A percentile compares a stretch with the other conserved stretches of the same genome.
Evolutionary conservation across 2,797 vertebrate genomes (phyloP).

Genomic region (Sebastes hubbsi): DNA sequence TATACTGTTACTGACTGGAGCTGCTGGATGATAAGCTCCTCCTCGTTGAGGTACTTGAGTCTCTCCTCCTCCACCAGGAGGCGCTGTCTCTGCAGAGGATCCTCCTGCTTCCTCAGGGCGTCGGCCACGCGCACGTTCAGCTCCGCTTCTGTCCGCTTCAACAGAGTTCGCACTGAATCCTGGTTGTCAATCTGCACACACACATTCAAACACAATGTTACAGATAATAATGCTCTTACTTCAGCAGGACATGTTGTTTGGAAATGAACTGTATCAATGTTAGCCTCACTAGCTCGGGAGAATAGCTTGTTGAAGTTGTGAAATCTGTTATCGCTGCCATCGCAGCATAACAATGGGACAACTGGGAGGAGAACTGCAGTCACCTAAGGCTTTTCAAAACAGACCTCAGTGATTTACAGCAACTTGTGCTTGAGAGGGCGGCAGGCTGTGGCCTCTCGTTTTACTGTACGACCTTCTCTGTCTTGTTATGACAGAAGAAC

Average conservation of each 20-base stretch:
- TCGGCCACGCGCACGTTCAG: constrained; percentile 93
- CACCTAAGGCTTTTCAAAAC: not conserved
- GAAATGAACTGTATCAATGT: not conserved
- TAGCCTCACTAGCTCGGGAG: not conserved
- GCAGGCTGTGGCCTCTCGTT: constrained; percentile 6
- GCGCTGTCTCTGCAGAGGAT: constrained; percentile 97
- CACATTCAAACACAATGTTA: not conserved
- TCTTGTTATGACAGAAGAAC: not conserved
- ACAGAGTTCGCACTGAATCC: constrained; percentile 89
- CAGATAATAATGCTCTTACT: not conserved
- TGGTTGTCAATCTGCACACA: constrained; percentile 91
- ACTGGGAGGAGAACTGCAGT: not conserved
- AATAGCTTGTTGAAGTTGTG: constrained; percentile 8
- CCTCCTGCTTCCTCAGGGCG: constrained; percentile 93
- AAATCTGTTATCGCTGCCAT: constrained; percentile 1
- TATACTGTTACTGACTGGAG: constrained; percentile 88
- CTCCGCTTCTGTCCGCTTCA: constrained; percentile 94
- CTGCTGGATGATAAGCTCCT: constrained; percentile 98
- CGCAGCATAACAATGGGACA: not conserved
- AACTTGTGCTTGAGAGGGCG: not conserved
- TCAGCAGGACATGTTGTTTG: not conserved
- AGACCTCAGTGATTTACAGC: not conserved
- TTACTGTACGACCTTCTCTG: constrained; percentile 10
- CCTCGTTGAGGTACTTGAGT: constrained; percentile 97
- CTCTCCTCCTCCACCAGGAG: constrained; percentile 97